phyloP scores from a whole-genome alignment of 2,888 invertebrate genomes.

The Cosmia trapezina region DNA sequence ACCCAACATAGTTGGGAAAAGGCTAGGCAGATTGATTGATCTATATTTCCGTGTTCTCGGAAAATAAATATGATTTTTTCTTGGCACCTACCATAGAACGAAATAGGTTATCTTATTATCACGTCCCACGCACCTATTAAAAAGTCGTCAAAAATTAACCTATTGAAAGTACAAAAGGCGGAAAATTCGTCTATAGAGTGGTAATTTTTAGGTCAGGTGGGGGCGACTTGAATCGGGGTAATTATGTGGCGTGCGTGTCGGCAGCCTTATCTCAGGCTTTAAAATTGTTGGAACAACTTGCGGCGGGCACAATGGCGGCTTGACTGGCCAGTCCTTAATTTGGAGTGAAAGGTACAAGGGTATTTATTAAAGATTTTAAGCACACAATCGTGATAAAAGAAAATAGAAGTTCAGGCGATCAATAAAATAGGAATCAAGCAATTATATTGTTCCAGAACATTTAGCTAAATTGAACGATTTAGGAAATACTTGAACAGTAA shows the following conservation, averaged over 20 bases:
- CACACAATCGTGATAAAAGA: conserved; percentile 16
- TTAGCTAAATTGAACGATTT: neutral
- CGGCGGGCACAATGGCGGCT: conserved; percentile 42
- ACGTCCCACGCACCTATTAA: neutral
- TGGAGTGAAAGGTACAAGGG: conserved; percentile 45
- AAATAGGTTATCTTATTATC: neutral
- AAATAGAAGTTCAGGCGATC: neutral
- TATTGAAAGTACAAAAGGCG: conserved; percentile 42
- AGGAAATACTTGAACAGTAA: conserved; percentile 30
- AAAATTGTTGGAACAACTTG: conserved; percentile 59
- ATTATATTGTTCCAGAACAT: neutral
- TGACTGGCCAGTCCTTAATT: conserved; percentile 45
- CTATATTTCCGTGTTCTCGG: neutral
- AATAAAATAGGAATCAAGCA: conserved; percentile 3
- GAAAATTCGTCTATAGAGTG: conserved; percentile 63
- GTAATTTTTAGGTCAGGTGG: conserved; percentile 71
- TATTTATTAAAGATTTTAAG: conserved; percentile 33
- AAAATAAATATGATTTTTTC: no score
- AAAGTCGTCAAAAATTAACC: conserved; percentile 15
- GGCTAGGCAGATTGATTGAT: no score
- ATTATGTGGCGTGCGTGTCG: conserved; percentile 73
- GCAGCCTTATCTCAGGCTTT: conserved; percentile 62
- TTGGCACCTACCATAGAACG: neutral
- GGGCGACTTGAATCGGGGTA: conserved; percentile 66
- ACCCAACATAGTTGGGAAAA: no score